A percentile compares a stretch with the other conserved stretches of the same genome.
These are phyloP conservation scores for Prinia subflava DNA, from an alignment of 2,113 vertebrate genomes.

Conservation along the genomic window DNA sequence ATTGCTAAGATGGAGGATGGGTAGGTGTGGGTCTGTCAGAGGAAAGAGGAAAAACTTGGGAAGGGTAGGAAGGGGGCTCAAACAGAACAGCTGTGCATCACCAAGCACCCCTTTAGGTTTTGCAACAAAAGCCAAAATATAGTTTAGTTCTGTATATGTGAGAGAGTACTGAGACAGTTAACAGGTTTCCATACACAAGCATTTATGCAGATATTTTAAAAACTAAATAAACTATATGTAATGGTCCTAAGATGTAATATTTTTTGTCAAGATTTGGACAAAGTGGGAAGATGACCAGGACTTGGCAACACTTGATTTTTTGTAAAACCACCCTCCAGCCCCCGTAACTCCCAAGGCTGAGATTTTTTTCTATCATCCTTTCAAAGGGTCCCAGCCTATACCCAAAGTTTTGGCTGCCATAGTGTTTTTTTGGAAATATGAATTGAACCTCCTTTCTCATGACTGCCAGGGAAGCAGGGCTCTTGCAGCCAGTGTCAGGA, in stretches of 20 bases:
- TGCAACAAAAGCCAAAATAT: not conserved
- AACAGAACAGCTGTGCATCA: not conserved
- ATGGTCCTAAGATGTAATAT: not conserved
- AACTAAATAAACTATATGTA: not conserved
- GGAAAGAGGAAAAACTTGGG: not conserved
- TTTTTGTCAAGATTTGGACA: not conserved
- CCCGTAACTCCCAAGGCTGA: fast-evolving
- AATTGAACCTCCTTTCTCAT: not conserved
- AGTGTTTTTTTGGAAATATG: not conserved
- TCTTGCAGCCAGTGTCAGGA: not conserved
- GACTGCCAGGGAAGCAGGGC: not conserved
- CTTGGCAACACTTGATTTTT: not conserved
- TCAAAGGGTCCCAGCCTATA: not conserved
- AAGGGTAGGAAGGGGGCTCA: not conserved
- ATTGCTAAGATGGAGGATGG: not conserved
- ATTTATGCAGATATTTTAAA: not conserved
- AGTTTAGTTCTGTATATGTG: not conserved
- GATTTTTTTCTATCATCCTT: not conserved
- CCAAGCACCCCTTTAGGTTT: not conserved
- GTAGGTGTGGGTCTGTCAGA: not conserved
- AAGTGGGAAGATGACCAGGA: not conserved
- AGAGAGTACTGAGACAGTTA: not conserved
- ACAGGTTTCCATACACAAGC: not conserved
- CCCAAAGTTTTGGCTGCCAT: not conserved
- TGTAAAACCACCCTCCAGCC: not conserved